phyloP scores from a whole-genome alignment of 1,140 invertebrate genomes.

The Drosophila melanica region DNA sequence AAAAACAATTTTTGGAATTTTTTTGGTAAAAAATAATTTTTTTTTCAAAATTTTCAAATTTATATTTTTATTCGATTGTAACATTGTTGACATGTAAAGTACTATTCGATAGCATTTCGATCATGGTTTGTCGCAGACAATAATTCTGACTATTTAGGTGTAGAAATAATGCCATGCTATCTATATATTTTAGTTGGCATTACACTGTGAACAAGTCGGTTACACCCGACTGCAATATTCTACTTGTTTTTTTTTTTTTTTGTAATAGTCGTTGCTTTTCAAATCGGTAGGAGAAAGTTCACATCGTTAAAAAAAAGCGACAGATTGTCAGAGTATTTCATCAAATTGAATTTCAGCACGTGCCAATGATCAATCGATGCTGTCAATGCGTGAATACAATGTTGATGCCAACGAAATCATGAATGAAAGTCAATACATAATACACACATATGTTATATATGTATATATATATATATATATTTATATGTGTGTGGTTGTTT shows the following conservation, averaged over 20 bases:
- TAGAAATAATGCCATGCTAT: no score
- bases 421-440: conserved; percentile 50
- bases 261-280: conserved; percentile 21
- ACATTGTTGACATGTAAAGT: no score
- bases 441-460: not conserved
- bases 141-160: no score
- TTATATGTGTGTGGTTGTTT: conserved; percentile 31
- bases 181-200: no score
- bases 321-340: conserved; percentile 77
- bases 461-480: conserved; percentile 2
- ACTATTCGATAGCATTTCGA: no score
- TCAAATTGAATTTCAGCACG: conserved; percentile 82
- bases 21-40: no score
- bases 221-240: conserved; percentile 17
- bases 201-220: no score
- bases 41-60: no score
- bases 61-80: no score
- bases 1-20: no score
- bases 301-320: conserved; percentile 67
- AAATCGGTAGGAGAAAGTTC: conserved; percentile 9
- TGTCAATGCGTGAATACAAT: conserved; percentile 70
- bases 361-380: conserved; percentile 80
- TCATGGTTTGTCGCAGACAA: no score
- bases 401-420: conserved; percentile 53
- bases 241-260: conserved; percentile 36